Conservation (phyloP, 2,888 invertebrate species). For the Hypercompe scribonia region DNA sequence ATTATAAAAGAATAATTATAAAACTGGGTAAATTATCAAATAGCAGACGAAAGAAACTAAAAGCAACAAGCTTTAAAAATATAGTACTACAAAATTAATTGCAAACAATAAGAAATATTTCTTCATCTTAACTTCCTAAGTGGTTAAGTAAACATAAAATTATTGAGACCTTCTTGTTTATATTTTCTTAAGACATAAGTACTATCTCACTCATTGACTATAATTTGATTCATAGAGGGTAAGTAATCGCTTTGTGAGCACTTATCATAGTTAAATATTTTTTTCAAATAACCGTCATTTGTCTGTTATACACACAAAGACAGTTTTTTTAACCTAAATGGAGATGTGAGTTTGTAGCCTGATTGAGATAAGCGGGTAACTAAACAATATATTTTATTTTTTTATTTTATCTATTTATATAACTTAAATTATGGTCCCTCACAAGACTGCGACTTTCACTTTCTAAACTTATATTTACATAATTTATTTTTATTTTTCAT, state of each 20-base stretch:
- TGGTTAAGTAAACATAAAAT: conserved; percentile 42
- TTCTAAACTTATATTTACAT: too few species aligned
- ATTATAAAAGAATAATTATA: too few species aligned
- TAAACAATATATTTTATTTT: neutral
- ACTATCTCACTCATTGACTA: conserved; percentile 43
- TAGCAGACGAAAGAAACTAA: neutral
- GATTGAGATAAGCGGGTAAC: neutral
- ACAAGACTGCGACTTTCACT: too few species aligned
- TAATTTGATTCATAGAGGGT: conserved; percentile 29
- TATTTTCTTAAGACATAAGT: conserved; percentile 49
- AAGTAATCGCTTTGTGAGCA: conserved; percentile 17
- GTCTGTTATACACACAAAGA: conserved; percentile 17
- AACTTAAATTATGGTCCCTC: too few species aligned
- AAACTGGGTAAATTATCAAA: too few species aligned
- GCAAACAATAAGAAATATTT: conserved; percentile 30
- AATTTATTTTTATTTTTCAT: neutral
- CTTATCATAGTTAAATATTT: conserved; percentile 24
- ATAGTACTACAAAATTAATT: neutral
- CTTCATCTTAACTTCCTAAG: conserved; percentile 33
- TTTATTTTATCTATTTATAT: too few species aligned
- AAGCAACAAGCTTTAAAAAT: neutral
- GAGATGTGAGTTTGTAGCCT: too few species aligned
- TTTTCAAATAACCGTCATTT: conserved; percentile 18
- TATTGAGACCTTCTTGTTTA: conserved; percentile 50
- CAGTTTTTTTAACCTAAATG: neutral